Conservation (phyloP, 1,140 invertebrate genomes). For the Atta texana region DNA sequence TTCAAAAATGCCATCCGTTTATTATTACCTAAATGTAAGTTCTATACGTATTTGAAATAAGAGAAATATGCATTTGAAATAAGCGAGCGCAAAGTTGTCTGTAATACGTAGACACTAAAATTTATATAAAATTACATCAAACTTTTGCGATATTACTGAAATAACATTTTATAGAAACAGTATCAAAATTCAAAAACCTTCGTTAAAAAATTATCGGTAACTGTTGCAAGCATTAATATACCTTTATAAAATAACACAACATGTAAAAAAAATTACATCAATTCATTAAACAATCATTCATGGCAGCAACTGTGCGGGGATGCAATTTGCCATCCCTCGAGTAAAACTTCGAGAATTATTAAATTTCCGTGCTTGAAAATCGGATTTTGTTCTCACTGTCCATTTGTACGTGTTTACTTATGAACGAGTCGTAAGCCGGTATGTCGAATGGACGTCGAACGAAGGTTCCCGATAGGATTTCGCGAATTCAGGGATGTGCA, state of each 20-base stretch:
- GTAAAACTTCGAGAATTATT: slow-evolving; percentile 51
- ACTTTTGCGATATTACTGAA: too few relatives aligned
- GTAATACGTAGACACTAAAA: too few relatives aligned
- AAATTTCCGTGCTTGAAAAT: slow-evolving; percentile 31
- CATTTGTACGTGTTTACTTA: slow-evolving; percentile 58
- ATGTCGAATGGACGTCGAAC: slow-evolving; percentile 29
- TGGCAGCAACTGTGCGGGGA: too few relatives aligned
- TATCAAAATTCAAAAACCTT: too few relatives aligned
- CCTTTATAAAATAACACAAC: not conserved
- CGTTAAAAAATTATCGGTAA: not conserved
- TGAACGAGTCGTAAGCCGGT: slow-evolving; percentile 54
- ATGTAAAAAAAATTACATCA: not conserved
- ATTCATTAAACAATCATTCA: not conserved
- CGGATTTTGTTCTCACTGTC: slow-evolving; percentile 47
- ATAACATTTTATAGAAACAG: too few relatives aligned
- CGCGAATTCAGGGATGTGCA: not conserved
- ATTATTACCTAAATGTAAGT: not conserved
- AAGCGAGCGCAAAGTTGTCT: too few relatives aligned
- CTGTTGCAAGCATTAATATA: not conserved
- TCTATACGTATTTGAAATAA: too few relatives aligned
- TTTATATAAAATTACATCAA: too few relatives aligned
- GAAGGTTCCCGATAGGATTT: not conserved
- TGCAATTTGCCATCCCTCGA: not conserved
- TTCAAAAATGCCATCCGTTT: not conserved
- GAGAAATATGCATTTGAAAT: too few relatives aligned